Percentiles rank a stretch among this genome's conserved stretches.
Evolutionary conservation across 2,888 invertebrate species (phyloP).

Genomic region (Suillia variegata): DNA sequence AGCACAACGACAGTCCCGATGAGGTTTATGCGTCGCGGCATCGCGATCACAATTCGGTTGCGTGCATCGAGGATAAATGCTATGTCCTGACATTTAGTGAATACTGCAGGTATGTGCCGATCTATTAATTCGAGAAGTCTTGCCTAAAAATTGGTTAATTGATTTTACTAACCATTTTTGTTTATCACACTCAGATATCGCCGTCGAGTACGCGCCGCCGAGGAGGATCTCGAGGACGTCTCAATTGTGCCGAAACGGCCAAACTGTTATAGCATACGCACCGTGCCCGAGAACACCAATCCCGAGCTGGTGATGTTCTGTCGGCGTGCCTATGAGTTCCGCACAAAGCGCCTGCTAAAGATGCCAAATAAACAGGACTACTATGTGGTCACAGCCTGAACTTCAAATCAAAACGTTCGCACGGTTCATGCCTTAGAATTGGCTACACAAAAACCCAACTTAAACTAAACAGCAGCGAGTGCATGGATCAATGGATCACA

Average conservation of each 20-base stretch:
- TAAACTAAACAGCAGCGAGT: no score
- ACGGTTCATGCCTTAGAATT: neutral
- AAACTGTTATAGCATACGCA: constrained; percentile 64
- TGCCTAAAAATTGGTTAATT: no score
- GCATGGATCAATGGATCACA: no score
- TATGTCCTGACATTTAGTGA: constrained; percentile 95
- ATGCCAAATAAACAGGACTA: constrained; percentile 56
- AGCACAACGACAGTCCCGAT: constrained; percentile 79
- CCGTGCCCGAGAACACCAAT: constrained; percentile 69
- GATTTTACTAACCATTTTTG: neutral
- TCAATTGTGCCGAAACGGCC: constrained; percentile 76
- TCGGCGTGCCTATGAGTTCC: constrained; percentile 92
- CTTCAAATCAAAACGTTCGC: no score
- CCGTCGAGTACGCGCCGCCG: constrained; percentile 77
- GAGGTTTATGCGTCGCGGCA: constrained; percentile 97
- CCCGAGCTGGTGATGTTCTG: constrained; percentile 93
- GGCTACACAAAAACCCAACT: neutral
- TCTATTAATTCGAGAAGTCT: no score
- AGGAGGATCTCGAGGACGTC: constrained; percentile 76
- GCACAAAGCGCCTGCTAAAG: constrained; percentile 71
- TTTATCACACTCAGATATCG: no score
- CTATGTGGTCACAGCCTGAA: constrained; percentile 19
- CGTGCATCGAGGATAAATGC: constrained; percentile 97
- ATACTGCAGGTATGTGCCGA: constrained; percentile 84
- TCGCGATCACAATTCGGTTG: constrained; percentile 93